These are phyloP conservation scores for Zaprionus taronus DNA, from an alignment of 1,140 invertebrate species.

Conservation along the genomic window DNA sequence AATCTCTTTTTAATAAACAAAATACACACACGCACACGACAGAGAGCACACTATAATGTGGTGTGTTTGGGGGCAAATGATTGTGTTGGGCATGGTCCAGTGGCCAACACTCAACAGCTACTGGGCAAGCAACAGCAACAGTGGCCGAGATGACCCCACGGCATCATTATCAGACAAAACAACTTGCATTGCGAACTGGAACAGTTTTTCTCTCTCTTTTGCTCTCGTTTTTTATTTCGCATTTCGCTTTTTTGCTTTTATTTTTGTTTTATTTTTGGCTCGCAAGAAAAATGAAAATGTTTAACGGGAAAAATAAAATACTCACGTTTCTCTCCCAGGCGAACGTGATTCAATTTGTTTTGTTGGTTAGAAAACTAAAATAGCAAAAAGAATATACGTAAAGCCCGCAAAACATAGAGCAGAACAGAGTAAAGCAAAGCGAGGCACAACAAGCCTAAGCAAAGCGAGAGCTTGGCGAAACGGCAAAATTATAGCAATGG, in stretches of 20 bases:
- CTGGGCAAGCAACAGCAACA: conserved; percentile 15
- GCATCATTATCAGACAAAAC: conserved; percentile 74
- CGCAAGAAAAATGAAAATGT: conserved; percentile 80
- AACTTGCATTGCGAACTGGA: conserved; percentile 57
- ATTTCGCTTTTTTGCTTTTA: conserved; percentile 20
- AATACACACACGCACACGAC: conserved; percentile 40
- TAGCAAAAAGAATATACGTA: conserved; percentile 70
- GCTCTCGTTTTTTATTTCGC: conserved; percentile 7
- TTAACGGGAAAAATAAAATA: conserved; percentile 83
- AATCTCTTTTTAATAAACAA: conserved; percentile 81
- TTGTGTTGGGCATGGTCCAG: conserved; percentile 64
- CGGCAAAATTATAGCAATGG: conserved; percentile 39
- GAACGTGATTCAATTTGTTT: conserved; percentile 83
- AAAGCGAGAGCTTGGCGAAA: conserved; percentile 42
- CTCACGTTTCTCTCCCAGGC: conserved; percentile 76
- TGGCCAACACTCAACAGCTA: conserved; percentile 60
- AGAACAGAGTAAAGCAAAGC: conserved; percentile 25
- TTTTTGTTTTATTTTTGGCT: conserved; percentile 32
- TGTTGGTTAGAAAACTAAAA: conserved; percentile 82
- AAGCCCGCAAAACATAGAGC: conserved; percentile 46
- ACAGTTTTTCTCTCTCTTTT: conserved; percentile 26
- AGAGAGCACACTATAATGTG: not conserved
- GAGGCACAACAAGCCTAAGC: conserved; percentile 31
- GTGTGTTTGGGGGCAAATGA: conserved; percentile 53
- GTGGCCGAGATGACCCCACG: conserved; percentile 55